Evolutionary conservation across 2,113 vertebrate species (phyloP), one percentile per base, ranked within the genome.

Genomic region (Pseudolaguvia tuberculata): DNA sequence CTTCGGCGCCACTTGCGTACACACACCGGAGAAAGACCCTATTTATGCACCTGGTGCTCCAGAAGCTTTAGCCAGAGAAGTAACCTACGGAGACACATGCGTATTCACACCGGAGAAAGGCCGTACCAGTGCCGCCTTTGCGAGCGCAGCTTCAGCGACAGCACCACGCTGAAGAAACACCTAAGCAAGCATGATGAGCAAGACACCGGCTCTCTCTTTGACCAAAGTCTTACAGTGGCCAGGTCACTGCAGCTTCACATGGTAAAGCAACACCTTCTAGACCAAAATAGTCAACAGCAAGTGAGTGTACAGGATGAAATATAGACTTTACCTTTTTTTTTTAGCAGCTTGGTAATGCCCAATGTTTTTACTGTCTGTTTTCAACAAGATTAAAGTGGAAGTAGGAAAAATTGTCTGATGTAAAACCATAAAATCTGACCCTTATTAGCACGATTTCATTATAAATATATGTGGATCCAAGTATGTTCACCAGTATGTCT

Each of bases 1-100:
- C 86, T 92, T 68, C 89, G 90, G 65, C 88, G 89, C 6, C 90
- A 92, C 82, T 80, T 89, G 73, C 88, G 90, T 23, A 90, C 89
- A 0, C 90, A 92, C 86, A 90, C 89, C 0, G 90, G 90, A 1
- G 87, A 89, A 76, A 72, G 88, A 23, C 88, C 89, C 8, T 88
- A 92, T 82, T 84, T 88, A 76, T 92, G 91, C 84, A 78, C 83
- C 80, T 87, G 87, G 80, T 92, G 91, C 82, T 84, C 86, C 81
- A 88, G 89, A 79, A 89, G 87, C 78, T 90, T 92, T 82, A 90
- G 86, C 75, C 89, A 90, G 83, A 62, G 86, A 0, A 89, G 88
- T 2, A 91, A 90, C 83, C 86, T 91, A 80, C 75, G 87, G 31
- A 76, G 89, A 0, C 88, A 90, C 77, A 82, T 89, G 61, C 82